phyloP scores from a whole-genome alignment of 2,888 invertebrate species.

The Ochropacha duplaris region DNA sequence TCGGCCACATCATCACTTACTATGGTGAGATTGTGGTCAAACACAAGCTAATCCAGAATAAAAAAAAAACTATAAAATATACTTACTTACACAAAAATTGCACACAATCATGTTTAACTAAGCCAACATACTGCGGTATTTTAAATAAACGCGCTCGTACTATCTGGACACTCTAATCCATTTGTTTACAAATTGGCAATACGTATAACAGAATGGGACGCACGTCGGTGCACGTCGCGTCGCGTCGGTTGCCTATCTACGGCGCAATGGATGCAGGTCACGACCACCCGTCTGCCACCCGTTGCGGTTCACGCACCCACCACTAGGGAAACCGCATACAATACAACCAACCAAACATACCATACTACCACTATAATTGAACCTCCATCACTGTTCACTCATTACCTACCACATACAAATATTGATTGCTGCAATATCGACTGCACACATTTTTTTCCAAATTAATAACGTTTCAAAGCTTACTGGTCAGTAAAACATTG shows the following conservation, averaged over 20 bases:
- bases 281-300: constrained; percentile 24
- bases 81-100: not conserved
- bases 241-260: constrained; percentile 29
- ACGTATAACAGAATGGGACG: constrained; percentile 31
- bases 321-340: constrained; percentile 13
- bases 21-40: no score
- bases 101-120: not conserved
- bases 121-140: constrained; percentile 1
- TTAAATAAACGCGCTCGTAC: constrained; percentile 8
- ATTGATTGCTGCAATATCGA: constrained; percentile 22
- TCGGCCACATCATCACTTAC: no score
- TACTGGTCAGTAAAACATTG: not conserved
- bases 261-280: constrained; percentile 44
- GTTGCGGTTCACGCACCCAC: constrained; percentile 12
- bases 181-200: constrained; percentile 40
- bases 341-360: constrained; percentile 19
- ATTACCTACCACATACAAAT: constrained; percentile 27
- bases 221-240: constrained; percentile 22
- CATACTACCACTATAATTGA: constrained; percentile 21
- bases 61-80: no score
- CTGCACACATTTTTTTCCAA: constrained; percentile 3
- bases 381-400: constrained; percentile 19
- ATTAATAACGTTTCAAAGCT: not conserved
- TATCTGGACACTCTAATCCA: constrained; percentile 12
- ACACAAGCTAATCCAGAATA: no score